Base-by-base conservation (phyloP, 2,888 invertebrate genomes). In the Trisateles emortualis region DNA sequence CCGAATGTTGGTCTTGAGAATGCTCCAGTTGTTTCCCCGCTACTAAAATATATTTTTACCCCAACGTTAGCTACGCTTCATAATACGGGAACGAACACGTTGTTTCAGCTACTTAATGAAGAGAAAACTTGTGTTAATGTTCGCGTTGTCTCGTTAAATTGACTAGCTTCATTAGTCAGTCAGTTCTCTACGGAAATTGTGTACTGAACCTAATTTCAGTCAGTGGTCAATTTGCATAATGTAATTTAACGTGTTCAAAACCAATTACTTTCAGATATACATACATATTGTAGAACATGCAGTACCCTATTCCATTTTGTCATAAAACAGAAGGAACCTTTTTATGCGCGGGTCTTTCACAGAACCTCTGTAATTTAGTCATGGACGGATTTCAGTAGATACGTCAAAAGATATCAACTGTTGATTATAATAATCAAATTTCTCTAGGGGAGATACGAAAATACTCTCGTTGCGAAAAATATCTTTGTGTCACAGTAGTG, bases 61-160 rank as follows among this genome's bases (percentile, higher is more conserved):
- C 38, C 42, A 53, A 45, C 24, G 48, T 26, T 33, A 49, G 13
- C 48, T 10, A n/a, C n/a, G 51, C 32, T 39, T 46, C 46, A 45
- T 62, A 45, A 53, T 47, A 47, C 46, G 45, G 32, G 44, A 54
- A 53, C 22, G 62, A 56, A 47, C 52, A 45, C 48, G 52, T 71
- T 68, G 68, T 68, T 71, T 56, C 40, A 52, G 29, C 54, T 47
- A 35, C 45, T 46, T 62, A 64, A 61, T 71, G 48, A 60, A 58
- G 41, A 44, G 42, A 54, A 43, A 33, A 60, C 45, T 53, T 54
- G 32, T 47, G 44, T 49, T 52, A 51, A 60, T 55, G 53, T 59
- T 67, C 48, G 10, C 40, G 38, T 40, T 47, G 50, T 54, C 8
- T 16, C 38, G 45, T 52, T 33, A 29, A 52, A 38, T 35, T 45